phyloP scores from a whole-genome alignment of 2,888 invertebrate species.

The Steromphala cineraria region DNA sequence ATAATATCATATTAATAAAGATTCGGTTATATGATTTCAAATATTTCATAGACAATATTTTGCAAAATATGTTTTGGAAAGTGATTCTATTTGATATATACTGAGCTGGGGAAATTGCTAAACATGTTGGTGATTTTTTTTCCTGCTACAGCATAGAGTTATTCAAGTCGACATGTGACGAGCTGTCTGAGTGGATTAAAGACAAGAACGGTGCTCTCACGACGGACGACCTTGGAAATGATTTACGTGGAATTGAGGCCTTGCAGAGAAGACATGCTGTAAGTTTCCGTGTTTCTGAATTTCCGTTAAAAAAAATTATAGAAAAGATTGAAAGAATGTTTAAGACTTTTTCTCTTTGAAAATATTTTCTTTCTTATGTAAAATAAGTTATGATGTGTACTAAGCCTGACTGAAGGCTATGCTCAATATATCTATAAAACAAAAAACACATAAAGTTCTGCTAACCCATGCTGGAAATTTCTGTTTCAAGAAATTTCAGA shows the following conservation, averaged over 20 bases:
- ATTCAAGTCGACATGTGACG: constrained; percentile 96
- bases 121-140: background rate
- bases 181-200: constrained; percentile 97
- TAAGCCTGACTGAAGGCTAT: too few species aligned
- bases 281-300: constrained; percentile 23
- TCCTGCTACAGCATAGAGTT: constrained; percentile 86
- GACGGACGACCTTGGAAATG: constrained; percentile 81
- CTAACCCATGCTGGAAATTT: too few species aligned
- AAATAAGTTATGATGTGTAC: background rate
- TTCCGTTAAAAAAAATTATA: background rate
- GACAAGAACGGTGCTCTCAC: constrained; percentile 91
- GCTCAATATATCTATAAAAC: too few species aligned
- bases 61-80: too few species aligned
- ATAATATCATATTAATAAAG: too few species aligned
- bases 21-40: too few species aligned
- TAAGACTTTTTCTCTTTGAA: too few species aligned
- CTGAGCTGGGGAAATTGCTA: too few species aligned
- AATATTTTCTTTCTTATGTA: background rate
- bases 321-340: background rate
- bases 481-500: too few species aligned
- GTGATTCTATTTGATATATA: too few species aligned
- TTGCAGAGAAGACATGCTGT: constrained; percentile 92
- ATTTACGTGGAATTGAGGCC: constrained; percentile 91
- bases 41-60: too few species aligned
- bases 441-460: too few species aligned